These are phyloP conservation scores for Dexiosoma caninum DNA, from an alignment of 2,888 invertebrate genomes.

Conservation along the genomic window DNA sequence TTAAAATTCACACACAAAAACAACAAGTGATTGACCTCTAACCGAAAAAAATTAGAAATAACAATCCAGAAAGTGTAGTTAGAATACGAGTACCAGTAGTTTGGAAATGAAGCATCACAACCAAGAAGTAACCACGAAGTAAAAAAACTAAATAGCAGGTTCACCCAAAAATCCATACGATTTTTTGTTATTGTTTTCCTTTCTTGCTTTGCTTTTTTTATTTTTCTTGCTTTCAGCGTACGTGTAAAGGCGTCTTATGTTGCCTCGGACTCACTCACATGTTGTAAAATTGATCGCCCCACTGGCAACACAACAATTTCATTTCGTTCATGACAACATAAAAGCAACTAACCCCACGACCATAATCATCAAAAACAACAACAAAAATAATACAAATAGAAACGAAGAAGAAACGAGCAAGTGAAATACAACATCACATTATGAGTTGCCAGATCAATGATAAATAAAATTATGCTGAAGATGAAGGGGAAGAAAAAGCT, in stretches of 20 bases:
- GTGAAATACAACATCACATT: not conserved
- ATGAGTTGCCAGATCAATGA: slow-evolving; percentile 6
- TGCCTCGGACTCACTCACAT: slow-evolving; percentile 8
- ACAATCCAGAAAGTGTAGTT: not conserved
- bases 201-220: too few relatives aligned
- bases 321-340: slow-evolving; percentile 19
- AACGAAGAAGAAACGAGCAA: not conserved
- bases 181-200: not conserved
- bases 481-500: too few relatives aligned
- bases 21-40: slow-evolving; percentile 53
- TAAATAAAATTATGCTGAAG: too few relatives aligned
- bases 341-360: slow-evolving; percentile 44
- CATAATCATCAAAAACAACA: slow-evolving; percentile 11
- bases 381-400: not conserved
- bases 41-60: slow-evolving; percentile 30
- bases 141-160: slow-evolving; percentile 33
- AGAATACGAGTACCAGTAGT: slow-evolving; percentile 2
- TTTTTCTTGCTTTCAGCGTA: not conserved
- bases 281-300: slow-evolving; percentile 40
- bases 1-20: not conserved
- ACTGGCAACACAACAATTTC: slow-evolving; percentile 30
- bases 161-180: slow-evolving; percentile 5
- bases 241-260: slow-evolving; percentile 4
- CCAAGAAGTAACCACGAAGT: too few relatives aligned
- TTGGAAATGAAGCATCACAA: not conserved